Percentiles rank a stretch among this genome's conserved stretches.
Evolutionary conservation across 2,888 invertebrate species (phyloP).

Genomic region (Theodoxus fluviatilis): DNA sequence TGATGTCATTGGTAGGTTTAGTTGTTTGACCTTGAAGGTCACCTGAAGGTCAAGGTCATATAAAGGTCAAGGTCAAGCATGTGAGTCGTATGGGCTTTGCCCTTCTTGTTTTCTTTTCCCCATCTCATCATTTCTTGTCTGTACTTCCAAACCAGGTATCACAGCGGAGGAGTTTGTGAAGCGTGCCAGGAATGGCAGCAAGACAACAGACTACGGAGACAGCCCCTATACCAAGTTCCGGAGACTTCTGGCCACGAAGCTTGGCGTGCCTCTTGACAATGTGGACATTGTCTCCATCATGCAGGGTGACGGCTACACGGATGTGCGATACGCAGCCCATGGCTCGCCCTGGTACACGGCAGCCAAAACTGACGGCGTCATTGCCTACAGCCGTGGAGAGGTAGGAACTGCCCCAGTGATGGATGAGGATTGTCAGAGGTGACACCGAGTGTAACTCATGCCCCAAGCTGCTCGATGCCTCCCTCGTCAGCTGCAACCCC

Average conservation of each 20-base stretch:
- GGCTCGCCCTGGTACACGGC: conserved; percentile 96
- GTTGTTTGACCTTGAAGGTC: too few species aligned
- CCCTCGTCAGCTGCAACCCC: too few species aligned
- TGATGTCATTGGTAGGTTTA: too few species aligned
- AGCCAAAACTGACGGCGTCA: conserved; percentile 90
- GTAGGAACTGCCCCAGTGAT: too few species aligned
- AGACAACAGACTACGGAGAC: conserved; percentile 57
- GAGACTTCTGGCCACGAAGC: conserved; percentile 85
- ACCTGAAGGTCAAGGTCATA: too few species aligned
- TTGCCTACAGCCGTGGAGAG: conserved; percentile 65
- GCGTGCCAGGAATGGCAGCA: conserved; percentile 28
- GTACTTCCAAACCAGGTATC: conserved; percentile 73
- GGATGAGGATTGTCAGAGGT: too few species aligned
- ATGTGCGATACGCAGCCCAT: conserved; percentile 92
- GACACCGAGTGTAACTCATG: too few species aligned
- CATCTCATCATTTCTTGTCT: too few species aligned
- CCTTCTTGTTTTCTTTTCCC: too few species aligned
- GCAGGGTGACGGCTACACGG: conserved; percentile 80
- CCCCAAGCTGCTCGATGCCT: too few species aligned
- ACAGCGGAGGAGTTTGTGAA: conserved; percentile 93
- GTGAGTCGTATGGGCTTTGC: too few species aligned
- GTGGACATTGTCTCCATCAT: conserved; percentile 98
- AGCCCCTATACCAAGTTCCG: conserved; percentile 90
- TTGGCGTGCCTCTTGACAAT: conserved; percentile 82
- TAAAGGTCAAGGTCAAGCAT: too few species aligned